Evolutionary conservation across 2,888 invertebrate genomes (phyloP).

Genomic region (Volucella inflata): DNA sequence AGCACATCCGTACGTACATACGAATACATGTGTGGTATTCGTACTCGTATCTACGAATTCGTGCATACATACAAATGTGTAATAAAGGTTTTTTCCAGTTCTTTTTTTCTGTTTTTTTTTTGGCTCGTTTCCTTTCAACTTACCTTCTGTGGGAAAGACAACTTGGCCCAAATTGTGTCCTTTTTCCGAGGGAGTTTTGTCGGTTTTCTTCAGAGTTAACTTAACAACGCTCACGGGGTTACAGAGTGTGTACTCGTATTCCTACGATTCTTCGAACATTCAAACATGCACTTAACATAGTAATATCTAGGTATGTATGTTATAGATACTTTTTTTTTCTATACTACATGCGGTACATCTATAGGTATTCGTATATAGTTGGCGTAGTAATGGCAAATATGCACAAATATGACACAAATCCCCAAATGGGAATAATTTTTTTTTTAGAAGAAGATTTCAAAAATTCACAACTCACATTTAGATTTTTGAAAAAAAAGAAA

Average conservation of each 20-base stretch:
- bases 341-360: background rate
- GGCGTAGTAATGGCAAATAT: background rate
- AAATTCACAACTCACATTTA: background rate
- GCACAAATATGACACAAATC: background rate
- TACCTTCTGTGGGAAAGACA: slow-evolving; percentile 28
- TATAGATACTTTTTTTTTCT: background rate
- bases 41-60: background rate
- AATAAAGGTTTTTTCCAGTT: slow-evolving; percentile 57
- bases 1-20: too few species aligned
- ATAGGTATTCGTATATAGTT: background rate
- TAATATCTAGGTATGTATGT: slow-evolving; percentile 1
- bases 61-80: slow-evolving; percentile 7
- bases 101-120: too few species aligned
- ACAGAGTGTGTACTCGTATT: slow-evolving; percentile 25
- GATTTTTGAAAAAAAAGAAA: slow-evolving; percentile 10
- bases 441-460: slow-evolving; percentile 7
- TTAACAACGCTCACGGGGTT: slow-evolving; percentile 26
- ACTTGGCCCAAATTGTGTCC: slow-evolving; percentile 31
- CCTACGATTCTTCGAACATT: slow-evolving; percentile 32
- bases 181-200: slow-evolving; percentile 11
- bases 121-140: background rate
- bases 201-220: slow-evolving; percentile 24
- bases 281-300: slow-evolving; percentile 12
- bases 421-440: slow-evolving; percentile 3
- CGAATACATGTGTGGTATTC: too few species aligned